Conservation (phyloP, 2,113 vertebrate species). For the Corythornis madagascariensis region DNA sequence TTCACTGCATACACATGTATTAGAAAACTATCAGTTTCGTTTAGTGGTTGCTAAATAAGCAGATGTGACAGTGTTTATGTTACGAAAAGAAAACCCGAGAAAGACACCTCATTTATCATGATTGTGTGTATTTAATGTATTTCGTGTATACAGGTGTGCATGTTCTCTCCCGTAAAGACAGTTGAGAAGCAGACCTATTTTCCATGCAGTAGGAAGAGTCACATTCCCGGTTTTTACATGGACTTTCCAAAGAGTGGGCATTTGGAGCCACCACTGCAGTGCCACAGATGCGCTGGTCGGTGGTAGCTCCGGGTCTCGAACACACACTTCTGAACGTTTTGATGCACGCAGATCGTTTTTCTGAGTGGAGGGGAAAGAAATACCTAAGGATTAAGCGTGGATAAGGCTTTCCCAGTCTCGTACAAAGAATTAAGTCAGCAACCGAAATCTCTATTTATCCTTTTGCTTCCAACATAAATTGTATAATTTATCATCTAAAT, state of each 20-base stretch:
- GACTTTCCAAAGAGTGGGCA: background rate
- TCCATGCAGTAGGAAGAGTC: background rate
- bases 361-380: background rate
- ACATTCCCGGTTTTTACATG: background rate
- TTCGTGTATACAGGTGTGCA: background rate
- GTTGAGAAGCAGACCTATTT: background rate
- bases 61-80: slow-evolving; percentile 33
- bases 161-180: background rate
- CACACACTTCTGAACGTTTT: background rate
- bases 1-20: background rate
- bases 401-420: background rate
- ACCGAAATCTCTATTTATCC: background rate
- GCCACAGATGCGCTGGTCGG: background rate
- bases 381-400: background rate
- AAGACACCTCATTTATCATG: slow-evolving; percentile 39
- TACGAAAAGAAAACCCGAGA: slow-evolving; percentile 3
- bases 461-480: slow-evolving; percentile 20
- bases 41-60: slow-evolving; percentile 11
- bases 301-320: background rate
- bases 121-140: background rate
- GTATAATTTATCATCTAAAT: background rate
- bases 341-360: background rate
- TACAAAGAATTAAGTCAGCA: background rate
- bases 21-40: slow-evolving; percentile 9
- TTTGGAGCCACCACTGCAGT: background rate